These are phyloP conservation scores for Caenorhabditis sulstoni DNA, from an alignment of 2,888 invertebrate genomes.

Conservation along the genomic window DNA sequence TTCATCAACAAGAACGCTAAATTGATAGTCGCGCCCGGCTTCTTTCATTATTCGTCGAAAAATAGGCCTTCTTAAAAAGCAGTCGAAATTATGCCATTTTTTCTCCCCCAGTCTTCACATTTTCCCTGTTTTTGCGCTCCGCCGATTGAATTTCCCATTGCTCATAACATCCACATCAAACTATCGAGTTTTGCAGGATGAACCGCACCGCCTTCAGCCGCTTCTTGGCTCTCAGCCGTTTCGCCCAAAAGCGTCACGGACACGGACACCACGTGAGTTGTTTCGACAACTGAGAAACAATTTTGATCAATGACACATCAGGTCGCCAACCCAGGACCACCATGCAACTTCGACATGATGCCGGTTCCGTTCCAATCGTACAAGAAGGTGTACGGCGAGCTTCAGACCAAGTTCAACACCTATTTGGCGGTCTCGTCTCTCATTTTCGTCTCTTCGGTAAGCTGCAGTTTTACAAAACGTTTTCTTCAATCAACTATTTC, in stretches of 20 bases:
- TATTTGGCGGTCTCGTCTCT: slow-evolving; percentile 65
- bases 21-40: no score
- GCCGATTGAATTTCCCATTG: neutral
- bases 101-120: no score
- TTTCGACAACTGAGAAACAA: neutral
- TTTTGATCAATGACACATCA: no score
- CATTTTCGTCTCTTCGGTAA: slow-evolving; percentile 55
- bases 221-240: slow-evolving; percentile 67
- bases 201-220: slow-evolving; percentile 66
- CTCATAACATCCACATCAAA: neutral
- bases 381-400: slow-evolving; percentile 74
- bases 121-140: neutral
- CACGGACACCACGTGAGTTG: slow-evolving; percentile 60
- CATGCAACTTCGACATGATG: slow-evolving; percentile 71
- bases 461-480: neutral
- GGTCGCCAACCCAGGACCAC: slow-evolving; percentile 74
- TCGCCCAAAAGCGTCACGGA: slow-evolving; percentile 66
- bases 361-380: slow-evolving; percentile 74
- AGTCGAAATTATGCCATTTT: no score
- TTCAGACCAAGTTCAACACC: slow-evolving; percentile 75
- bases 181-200: slow-evolving; percentile 54
- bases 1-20: no score
- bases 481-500: slow-evolving; percentile 16
- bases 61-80: no score
- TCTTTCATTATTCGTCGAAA: no score